phyloP scores from a whole-genome alignment of 1,140 invertebrate genomes.

The Listronotus oregonensis region DNA sequence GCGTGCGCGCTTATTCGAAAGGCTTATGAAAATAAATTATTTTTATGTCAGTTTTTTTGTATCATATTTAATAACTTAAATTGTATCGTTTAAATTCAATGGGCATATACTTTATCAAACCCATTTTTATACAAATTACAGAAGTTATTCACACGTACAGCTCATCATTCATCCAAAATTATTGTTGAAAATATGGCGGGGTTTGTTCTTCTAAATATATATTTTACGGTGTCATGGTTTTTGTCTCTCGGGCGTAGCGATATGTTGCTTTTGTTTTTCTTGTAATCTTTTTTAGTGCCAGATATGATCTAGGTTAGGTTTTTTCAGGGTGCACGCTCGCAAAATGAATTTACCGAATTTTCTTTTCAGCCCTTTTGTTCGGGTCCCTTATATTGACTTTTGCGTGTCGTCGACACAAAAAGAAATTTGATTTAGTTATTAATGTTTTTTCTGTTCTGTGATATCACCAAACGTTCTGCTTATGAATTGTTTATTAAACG shows the following conservation, averaged over 20 bases:
- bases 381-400: conserved; percentile 25
- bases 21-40: too few species aligned
- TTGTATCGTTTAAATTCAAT: conserved; percentile 8
- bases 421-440: conserved; percentile 23
- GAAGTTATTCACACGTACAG: conserved; percentile 22
- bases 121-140: conserved; percentile 9
- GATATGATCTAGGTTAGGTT: conserved; percentile 34
- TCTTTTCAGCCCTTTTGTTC: conserved; percentile 28
- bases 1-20: too few species aligned
- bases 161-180: conserved; percentile 32
- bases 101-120: not conserved
- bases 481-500: too few species aligned
- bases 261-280: conserved; percentile 37
- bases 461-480: too few species aligned
- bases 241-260: conserved; percentile 29
- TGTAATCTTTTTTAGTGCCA: conserved; percentile 34
- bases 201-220: conserved; percentile 32
- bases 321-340: conserved; percentile 13
- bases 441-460: not conserved
- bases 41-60: too few species aligned
- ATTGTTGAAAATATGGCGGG: conserved; percentile 15
- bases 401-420: conserved; percentile 25
- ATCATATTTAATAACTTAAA: too few species aligned
- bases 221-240: conserved; percentile 33
- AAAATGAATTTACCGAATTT: conserved; percentile 34